Evolutionary conservation across 2,113 vertebrate genomes (phyloP), one percentile per base, ranked within the genome.

Genomic region (Cynocephalus volans): DNA sequence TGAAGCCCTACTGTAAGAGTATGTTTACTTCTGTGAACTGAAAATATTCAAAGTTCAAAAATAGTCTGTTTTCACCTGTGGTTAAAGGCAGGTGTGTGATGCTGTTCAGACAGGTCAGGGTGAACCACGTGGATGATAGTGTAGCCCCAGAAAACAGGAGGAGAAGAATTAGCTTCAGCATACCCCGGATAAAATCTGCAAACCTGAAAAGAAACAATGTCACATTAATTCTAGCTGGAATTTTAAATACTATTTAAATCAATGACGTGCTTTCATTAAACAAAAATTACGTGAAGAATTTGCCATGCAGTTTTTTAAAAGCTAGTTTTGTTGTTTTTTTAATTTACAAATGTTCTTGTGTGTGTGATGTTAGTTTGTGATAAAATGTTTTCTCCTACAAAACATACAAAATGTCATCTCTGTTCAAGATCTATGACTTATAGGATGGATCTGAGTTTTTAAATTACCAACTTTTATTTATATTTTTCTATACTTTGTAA

Each of bases 131-230:
- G 72, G 99, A 99, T 56, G 99, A 98, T 48, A 99, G 98, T 0
- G 99, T 99, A 76, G 99, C 99, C 92, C 99, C 99, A 31, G 99
- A 99, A 95, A 99, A 98, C 98, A 99, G 99, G 97, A 99, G 99
- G 96, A 99, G 99, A 88, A 99, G 98, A 96, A 99, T 99, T 76
- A 99, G 99, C 98, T 99, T 99, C 98, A 99, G 98, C 99, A 99
- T 99, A 56, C 99, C 99, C 3, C 99, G 99, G 98, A 99, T 99
- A 90, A 99, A 99, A 98, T 99, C 99, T 90, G 99, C 99, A 99
- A 99, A 99, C 97, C 99, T 99, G 98, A 93, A 98, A 98, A 19
- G 97, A 97, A 97, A 98, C 65, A 85, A 75, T 1, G 21, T 75
- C 70, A 45, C 21, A 77, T 97, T 75, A 95, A 96, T 73, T 65